Evolutionary conservation across 1,140 invertebrate genomes (phyloP).

Genomic region (Drosophila miranda): DNA sequence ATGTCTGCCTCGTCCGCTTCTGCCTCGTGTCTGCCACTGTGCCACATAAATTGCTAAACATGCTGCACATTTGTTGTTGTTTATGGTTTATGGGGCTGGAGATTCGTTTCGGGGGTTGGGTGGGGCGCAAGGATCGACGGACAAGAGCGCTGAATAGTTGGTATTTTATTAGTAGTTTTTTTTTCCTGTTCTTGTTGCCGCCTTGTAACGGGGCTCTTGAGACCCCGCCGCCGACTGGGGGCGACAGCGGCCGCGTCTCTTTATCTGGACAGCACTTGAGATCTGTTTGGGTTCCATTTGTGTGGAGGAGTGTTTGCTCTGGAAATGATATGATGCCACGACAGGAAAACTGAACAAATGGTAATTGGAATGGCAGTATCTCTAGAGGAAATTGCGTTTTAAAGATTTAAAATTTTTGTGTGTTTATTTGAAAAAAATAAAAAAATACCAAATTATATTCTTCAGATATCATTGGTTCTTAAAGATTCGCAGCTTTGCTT

Average conservation of each 20-base stretch:
- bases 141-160: not conserved
- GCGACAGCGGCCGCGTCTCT: not conserved
- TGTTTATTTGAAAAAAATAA: too few relatives aligned
- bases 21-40: constrained; percentile 32
- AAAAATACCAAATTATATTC: too few relatives aligned
- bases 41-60: constrained; percentile 55
- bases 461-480: too few relatives aligned
- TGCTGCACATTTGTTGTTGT: constrained; percentile 42
- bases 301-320: constrained; percentile 19
- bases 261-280: constrained; percentile 38
- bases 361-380: too few relatives aligned
- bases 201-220: constrained; percentile 35
- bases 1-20: constrained; percentile 26
- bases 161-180: not conserved
- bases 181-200: constrained; percentile 17
- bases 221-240: not conserved
- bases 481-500: too few relatives aligned
- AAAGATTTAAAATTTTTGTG: too few relatives aligned
- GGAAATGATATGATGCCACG: constrained; percentile 12
- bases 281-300: constrained; percentile 35
- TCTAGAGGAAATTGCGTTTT: too few relatives aligned
- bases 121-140: not conserved
- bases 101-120: constrained; percentile 5
- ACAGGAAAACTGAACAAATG: too few relatives aligned
- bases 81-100: constrained; percentile 27